Percentiles rank a stretch among this genome's conserved stretches.
phyloP scores from a whole-genome alignment of 2,888 invertebrate genomes.

The Hipparchia semele region DNA sequence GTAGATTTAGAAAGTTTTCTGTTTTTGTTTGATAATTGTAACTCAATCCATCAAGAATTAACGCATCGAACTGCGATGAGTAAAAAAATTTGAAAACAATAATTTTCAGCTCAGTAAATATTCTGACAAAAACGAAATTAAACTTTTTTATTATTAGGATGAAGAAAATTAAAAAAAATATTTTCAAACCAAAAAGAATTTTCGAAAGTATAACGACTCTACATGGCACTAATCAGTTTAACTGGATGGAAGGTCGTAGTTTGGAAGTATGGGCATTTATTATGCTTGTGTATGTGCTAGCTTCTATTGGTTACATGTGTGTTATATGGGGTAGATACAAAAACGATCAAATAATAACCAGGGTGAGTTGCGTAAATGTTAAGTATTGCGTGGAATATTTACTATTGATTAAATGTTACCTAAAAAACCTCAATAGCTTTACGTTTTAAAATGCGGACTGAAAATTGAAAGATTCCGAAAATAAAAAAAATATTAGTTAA shows the following conservation, averaged over 20 bases:
- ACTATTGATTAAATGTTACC: too few relatives aligned
- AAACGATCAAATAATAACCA: constrained; percentile 62
- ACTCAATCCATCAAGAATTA: too few relatives aligned
- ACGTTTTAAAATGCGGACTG: too few relatives aligned
- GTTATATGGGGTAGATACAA: constrained; percentile 60
- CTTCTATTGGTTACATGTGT: constrained; percentile 55
- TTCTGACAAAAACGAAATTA: background rate
- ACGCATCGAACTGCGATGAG: background rate
- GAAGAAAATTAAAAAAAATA: background rate
- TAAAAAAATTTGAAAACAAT: background rate
- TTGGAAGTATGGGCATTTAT: constrained; percentile 52
- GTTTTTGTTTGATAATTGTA: background rate
- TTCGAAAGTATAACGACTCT: constrained; percentile 54
- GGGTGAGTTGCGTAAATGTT: constrained; percentile 48
- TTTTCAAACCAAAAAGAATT: constrained; percentile 12
- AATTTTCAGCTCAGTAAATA: background rate
- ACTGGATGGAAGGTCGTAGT: constrained; percentile 45
- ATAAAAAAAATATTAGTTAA: too few relatives aligned
- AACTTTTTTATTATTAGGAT: background rate
- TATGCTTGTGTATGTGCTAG: constrained; percentile 48
- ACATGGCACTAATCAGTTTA: constrained; percentile 58
- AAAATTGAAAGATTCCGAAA: too few relatives aligned
- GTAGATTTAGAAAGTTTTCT: background rate
- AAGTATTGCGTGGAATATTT: too few relatives aligned
- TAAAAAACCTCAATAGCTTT: too few relatives aligned